Evolutionary conservation across 2,113 vertebrate genomes (phyloP), one percentile per base, ranked within the genome.

Genomic region (Microcebus ravelobensis): DNA sequence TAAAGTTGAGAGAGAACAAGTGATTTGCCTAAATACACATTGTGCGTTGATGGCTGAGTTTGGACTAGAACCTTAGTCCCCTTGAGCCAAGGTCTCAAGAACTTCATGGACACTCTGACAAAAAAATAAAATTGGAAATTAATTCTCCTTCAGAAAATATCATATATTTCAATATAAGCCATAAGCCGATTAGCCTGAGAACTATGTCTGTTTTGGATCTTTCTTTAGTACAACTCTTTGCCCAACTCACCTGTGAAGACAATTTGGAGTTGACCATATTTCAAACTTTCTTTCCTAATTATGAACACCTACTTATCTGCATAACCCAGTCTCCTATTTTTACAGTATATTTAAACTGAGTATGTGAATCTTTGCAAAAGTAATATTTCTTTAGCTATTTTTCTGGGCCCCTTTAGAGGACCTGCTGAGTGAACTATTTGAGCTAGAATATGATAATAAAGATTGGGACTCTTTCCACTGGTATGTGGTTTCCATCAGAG

Each of bases 341-440:
- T 90, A 42, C 13, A 61, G 27, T n/a, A 42, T 88, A 73, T 89
- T 94, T 87, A 36, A 95, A 97, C 18, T 42, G 18, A 85, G 45
- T 68, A 27, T 93, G 31, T 48, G 70, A 96, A 73, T 42, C 93
- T 97, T 85, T 77, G 39, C 65, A 97, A 85, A 82, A 95, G 55
- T 59, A 90, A 74, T 7, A 96, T 94, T 97, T 97, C 95, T 92
- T 79, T 8, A 48, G 18, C 55, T 10, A 36, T 36, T 34, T 97
- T 18, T 97, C 91, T n/a, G n/a, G 36, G 93, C 67, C 59, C 73
- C 90, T 74, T 71, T 42, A 73, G 76, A 93, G 34, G 36, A 85
- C 96, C 95, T 1, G 87, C 97, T 96, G 96, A 67, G 96, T 96
- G 84, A 96, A 92, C 50, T 95, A 90, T 95, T 93, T 95, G 77